Evolutionary conservation across 2,113 vertebrate species (phyloP), one percentile per base, ranked within the genome.

Genomic region (Dipodomys ordii): DNA sequence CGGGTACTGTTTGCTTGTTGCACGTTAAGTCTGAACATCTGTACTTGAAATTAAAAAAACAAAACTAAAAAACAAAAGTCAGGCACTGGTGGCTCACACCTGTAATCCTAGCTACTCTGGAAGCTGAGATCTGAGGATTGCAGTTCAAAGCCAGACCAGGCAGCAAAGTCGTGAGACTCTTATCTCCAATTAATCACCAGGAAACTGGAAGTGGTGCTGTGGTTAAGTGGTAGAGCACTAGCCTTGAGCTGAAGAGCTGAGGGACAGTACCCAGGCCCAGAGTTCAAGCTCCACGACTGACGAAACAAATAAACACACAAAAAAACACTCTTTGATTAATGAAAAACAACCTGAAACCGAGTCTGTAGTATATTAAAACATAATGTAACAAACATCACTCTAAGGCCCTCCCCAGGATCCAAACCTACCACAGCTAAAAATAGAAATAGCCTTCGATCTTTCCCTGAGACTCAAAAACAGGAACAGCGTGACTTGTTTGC

Each of bases 341-440:
- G 53, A 83, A 95, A 96, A 95, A 96, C 95, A 95, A 92, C 82
- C 85, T 32, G 64, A 90, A 79, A 90, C 85, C 86, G 82, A 69
- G 78, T 72, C 79, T 95, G 81, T 79, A 92, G 92, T 95, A 91
- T 92, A 95, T 84, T 92, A 72, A 71, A 93, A 80, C 0, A 23
- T 57, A 89, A 74, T 78, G 93, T 85, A 87, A 72, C 93, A 94
- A 96, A 92, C 88, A 94, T 32, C 30, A 0, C 80, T 62, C 60
- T 16, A 19, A 0, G 39, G 35, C 71, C 93, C 82, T 92, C 96
- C 96, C 73, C 82, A 76, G 68, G 93, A 93, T 81, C 76, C 87
- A 84, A 94, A 93, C 53, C 88, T 81, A 90, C 88, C 57, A 11
- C 32, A 83, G 77, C 92, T 96, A 97, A 97, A 97, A 95, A 96